phyloP scores from a whole-genome alignment of 2,113 vertebrate species.

The Nipponia nippon region DNA sequence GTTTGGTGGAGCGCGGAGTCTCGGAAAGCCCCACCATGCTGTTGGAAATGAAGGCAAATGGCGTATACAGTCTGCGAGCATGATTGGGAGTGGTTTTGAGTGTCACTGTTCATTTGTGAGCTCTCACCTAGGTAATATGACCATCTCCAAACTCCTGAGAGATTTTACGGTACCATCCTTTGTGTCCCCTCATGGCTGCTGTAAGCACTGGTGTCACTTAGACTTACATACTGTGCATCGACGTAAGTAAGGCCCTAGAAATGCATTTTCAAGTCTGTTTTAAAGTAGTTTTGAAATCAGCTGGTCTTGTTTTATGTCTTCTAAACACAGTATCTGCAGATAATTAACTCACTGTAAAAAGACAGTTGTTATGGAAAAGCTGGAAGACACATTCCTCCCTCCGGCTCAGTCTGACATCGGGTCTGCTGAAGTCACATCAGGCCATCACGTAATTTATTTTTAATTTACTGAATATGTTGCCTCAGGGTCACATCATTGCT shows the following conservation, averaged over 20 bases:
- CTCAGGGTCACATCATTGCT: background rate
- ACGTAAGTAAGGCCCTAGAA: background rate
- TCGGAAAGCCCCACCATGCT: background rate
- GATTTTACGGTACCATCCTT: background rate
- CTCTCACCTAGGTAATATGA: background rate
- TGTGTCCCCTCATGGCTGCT: background rate
- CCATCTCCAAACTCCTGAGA: background rate
- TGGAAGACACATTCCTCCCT: conserved; percentile 34
- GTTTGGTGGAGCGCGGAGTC: background rate
- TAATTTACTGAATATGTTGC: conserved; percentile 49
- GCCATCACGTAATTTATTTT: conserved; percentile 38
- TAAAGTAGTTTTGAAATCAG: conserved; percentile 32
- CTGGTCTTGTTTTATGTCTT: conserved; percentile 28
- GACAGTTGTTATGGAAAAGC: conserved; percentile 28
- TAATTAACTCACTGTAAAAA: conserved; percentile 56
- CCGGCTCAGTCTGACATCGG: conserved; percentile 12
- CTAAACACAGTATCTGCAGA: conserved; percentile 32
- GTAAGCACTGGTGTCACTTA: background rate
- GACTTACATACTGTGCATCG: accelerated
- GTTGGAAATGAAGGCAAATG: background rate
- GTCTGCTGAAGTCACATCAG: background rate
- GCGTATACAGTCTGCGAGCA: accelerated
- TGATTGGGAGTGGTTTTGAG: background rate
- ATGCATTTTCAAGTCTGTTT: background rate
- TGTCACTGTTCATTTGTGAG: background rate